phyloP scores from a whole-genome alignment of 1,140 invertebrate genomes.

The Aphaenogaster rudis region DNA sequence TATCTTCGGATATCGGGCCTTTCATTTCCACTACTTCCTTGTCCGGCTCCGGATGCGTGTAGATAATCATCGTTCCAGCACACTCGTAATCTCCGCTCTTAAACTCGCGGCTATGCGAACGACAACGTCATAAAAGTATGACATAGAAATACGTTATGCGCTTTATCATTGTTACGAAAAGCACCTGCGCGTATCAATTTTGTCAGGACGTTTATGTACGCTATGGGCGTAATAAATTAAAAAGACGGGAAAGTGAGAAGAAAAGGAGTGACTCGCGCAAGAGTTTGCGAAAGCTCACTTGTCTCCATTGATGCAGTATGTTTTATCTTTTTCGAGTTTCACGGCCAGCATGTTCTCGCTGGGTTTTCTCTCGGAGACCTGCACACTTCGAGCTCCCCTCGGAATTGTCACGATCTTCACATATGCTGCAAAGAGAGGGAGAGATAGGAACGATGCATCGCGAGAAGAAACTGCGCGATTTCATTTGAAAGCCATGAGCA shows the following conservation, averaged over 20 bases:
- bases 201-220: background rate
- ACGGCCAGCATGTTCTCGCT: slow-evolving; percentile 84
- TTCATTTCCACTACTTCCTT: slow-evolving; percentile 86
- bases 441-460: slow-evolving; percentile 15
- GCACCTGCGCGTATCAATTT: slow-evolving; percentile 33
- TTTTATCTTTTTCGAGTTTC: slow-evolving; percentile 77
- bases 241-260: background rate
- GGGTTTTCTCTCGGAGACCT: slow-evolving; percentile 79
- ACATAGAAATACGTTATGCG: background rate
- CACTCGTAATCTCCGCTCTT: slow-evolving; percentile 83
- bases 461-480: background rate
- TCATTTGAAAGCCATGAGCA: background rate
- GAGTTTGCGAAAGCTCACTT: slow-evolving; percentile 80
- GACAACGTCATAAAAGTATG: slow-evolving; percentile 24
- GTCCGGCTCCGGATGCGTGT: slow-evolving; percentile 83
- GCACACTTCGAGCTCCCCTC: slow-evolving; percentile 83
- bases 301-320: slow-evolving; percentile 85
- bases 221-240: slow-evolving; percentile 24
- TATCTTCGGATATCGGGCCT: slow-evolving; percentile 84
- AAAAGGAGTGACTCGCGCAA: background rate
- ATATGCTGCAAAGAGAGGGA: slow-evolving; percentile 79
- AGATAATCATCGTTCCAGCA: slow-evolving; percentile 82
- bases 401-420: slow-evolving; percentile 84
- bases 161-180: slow-evolving; percentile 46
- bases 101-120: slow-evolving; percentile 76